These are phyloP conservation scores for Muscicapa comitata DNA, from an alignment of 2,797 vertebrate species.

Conservation along the genomic window DNA sequence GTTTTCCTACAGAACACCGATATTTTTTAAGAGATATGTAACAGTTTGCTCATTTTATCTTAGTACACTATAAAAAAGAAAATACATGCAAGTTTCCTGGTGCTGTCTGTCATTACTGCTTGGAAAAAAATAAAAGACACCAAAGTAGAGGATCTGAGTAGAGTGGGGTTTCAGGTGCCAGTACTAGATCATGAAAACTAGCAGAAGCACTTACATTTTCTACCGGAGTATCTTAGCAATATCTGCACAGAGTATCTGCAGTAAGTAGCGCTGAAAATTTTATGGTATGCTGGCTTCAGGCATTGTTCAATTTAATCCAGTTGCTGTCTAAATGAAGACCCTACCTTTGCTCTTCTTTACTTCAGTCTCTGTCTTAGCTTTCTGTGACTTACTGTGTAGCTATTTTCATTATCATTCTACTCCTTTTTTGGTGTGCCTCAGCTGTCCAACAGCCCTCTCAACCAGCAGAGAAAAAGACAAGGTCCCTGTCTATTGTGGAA, in stretches of 20 bases:
- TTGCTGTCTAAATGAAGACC: neutral
- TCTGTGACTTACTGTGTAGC: neutral
- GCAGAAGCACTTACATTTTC: neutral
- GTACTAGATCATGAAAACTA: neutral
- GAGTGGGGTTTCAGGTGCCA: neutral
- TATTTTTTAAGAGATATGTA: neutral
- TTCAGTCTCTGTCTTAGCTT: neutral
- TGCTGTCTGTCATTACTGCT: neutral
- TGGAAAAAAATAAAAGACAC: neutral
- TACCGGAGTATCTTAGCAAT: neutral
- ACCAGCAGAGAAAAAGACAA: neutral
- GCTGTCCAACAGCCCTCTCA: neutral
- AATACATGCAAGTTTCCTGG: neutral
- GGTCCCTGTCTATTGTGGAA: neutral
- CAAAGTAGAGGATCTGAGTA: neutral
- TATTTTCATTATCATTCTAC: neutral
- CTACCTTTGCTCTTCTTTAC: neutral
- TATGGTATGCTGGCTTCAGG: neutral
- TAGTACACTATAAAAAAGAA: neutral
- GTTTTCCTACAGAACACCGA: neutral
- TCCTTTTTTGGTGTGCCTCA: accelerated
- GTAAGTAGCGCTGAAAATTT: neutral
- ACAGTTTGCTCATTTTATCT: neutral
- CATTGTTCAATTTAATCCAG: neutral
- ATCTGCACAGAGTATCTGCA: neutral